Evolutionary conservation across 2,797 vertebrate species (phyloP).

Genomic region (Gymnoscopelus braueri): DNA sequence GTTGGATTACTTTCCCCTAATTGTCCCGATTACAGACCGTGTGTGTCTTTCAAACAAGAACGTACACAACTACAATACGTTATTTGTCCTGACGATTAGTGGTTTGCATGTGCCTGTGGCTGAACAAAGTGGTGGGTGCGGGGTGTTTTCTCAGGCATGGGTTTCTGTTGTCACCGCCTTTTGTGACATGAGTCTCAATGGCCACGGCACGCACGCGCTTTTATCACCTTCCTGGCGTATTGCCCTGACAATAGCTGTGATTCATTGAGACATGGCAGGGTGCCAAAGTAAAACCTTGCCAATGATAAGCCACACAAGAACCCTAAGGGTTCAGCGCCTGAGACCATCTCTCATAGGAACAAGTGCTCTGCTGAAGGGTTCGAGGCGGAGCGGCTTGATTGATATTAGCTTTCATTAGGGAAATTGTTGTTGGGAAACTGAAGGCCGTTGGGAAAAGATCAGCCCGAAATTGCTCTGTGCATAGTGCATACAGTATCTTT

Average conservation of each 20-base stretch:
- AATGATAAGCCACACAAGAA: conserved; percentile 37
- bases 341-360: conserved; percentile 32
- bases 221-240: conserved; percentile 39
- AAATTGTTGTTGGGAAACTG: conserved; percentile 9
- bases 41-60: conserved; percentile 1
- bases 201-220: conserved; percentile 9
- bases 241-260: conserved; percentile 49
- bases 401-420: conserved; percentile 24
- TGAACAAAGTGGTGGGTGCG: neutral
- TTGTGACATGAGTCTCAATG: neutral
- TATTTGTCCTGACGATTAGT: neutral
- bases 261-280: conserved; percentile 48
- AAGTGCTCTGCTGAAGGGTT: conserved; percentile 26
- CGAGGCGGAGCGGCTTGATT: conserved; percentile 16
- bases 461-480: conserved; percentile 11
- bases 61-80: neutral
- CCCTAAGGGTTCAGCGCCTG: conserved; percentile 26
- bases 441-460: conserved; percentile 7
- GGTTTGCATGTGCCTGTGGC: neutral
- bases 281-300: conserved; percentile 47
- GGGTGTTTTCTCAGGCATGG: neutral
- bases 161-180: neutral
- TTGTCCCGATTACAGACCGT: conserved; percentile 12
- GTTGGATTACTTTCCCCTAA: conserved; percentile 31
- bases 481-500: too few species aligned